Evolutionary conservation across 2,888 invertebrate genomes (phyloP), one percentile per base, ranked within the genome.

Genomic region (Amblyjoppa fuscipennis): DNA sequence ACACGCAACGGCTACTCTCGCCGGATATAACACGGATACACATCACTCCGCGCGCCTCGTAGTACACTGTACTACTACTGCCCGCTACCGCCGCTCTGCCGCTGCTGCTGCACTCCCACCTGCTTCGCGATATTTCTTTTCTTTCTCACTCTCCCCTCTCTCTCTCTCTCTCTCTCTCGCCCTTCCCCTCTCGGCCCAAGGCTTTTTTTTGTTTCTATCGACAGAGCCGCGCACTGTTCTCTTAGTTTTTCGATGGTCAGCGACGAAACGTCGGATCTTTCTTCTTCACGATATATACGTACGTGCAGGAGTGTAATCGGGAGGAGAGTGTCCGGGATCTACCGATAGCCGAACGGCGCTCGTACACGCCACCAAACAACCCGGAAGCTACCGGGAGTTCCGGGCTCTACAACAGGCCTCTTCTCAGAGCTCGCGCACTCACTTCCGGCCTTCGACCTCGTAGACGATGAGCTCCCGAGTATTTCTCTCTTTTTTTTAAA

Each of bases 371-470:
- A 64, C 49, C 66, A 77, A 66, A 76, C 66, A 76, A 76, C 76
- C 76, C 76, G 76, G 53, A 68, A 68, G 76, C 68, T 31, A 53
- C 49, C 4, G 75, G 61, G 71, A 83, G 77, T 70, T 86, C 85
- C 83, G 83, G 83, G 83, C 85, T 86, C 81, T 81, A 56, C 83
- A 76, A 64, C 74, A 45, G 51, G 64, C 34, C 28, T 31, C 31
- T 49, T 49, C 9, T 9, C 28, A 41, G 13, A 45, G 41, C 41
- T 59, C 59, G 66, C 64, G 75, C 66, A 38, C 53, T 66, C 66
- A 69, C 64, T 81, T 69, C 77, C 66, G 53, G n/a, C 28, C 64
- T 73, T 49, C n/a, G 34, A 76, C 56, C 73, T 68, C 61, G 38
- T 53, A n/a, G 20, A 31, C 34, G 49, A 31, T n/a, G 16, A 6